These are phyloP conservation scores for Asbolus verrucosus DNA, from an alignment of 1,140 invertebrate species.

Conservation along the genomic window DNA sequence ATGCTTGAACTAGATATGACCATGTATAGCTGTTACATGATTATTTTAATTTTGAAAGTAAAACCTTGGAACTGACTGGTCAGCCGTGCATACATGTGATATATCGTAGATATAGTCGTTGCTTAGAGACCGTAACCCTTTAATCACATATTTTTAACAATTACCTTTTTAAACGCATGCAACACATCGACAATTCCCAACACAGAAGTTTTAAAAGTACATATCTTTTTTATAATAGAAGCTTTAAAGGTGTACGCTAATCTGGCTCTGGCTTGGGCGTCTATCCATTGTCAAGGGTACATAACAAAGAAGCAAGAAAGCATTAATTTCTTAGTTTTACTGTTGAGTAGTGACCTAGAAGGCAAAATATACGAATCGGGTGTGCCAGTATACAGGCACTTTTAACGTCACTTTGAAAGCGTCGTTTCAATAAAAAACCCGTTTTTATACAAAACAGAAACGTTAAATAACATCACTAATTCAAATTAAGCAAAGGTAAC, in stretches of 20 bases:
- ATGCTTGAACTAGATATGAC: constrained; percentile 40
- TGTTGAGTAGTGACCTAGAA: too few relatives aligned
- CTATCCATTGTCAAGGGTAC: too few relatives aligned
- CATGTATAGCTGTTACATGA: constrained; percentile 42
- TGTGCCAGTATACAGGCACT: too few relatives aligned
- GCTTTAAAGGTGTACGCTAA: too few relatives aligned
- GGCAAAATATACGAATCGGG: too few relatives aligned
- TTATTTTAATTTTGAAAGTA: constrained; percentile 44
- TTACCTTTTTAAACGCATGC: constrained; percentile 27
- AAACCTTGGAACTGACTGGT: constrained; percentile 43
- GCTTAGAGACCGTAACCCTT: constrained; percentile 43
- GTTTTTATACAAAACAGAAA: constrained; percentile 3
- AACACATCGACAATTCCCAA: constrained; percentile 18
- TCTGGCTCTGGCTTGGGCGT: too few relatives aligned
- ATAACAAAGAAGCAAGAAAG: too few relatives aligned
- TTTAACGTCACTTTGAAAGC: too few relatives aligned
- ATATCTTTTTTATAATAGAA: too few relatives aligned
- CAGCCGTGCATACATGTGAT: constrained; percentile 41
- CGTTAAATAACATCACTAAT: constrained; percentile 5
- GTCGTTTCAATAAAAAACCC: constrained; percentile 3
- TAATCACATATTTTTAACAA: constrained; percentile 41
- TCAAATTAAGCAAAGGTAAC: constrained; percentile 8
- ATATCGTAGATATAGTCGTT: constrained; percentile 40
- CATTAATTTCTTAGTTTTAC: too few relatives aligned
- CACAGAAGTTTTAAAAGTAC: constrained; percentile 25